Evolutionary conservation across 2,888 invertebrate genomes (phyloP).

Genomic region (Scaptomyza tumidula): DNA sequence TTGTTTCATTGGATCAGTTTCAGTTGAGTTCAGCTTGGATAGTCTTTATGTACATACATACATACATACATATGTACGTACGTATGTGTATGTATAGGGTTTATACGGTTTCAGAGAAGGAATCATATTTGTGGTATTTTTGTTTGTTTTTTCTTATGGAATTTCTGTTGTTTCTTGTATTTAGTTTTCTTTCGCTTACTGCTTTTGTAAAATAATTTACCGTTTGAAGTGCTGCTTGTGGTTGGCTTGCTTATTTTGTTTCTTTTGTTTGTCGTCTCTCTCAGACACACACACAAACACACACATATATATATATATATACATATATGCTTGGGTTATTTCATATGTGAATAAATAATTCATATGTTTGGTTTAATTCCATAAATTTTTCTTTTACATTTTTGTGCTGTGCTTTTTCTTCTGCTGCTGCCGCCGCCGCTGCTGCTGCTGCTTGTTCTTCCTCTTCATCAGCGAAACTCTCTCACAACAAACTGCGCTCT

Average conservation of each 20-base stretch:
- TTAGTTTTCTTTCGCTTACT: slow-evolving; percentile 53
- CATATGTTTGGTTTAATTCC: slow-evolving; percentile 76
- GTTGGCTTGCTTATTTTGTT: slow-evolving; percentile 33
- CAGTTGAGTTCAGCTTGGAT: slow-evolving; percentile 40
- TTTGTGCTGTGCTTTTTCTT: slow-evolving; percentile 44
- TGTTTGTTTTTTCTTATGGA: slow-evolving; percentile 29
- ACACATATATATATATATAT: slow-evolving; percentile 2
- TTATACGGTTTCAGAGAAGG: slow-evolving; percentile 35
- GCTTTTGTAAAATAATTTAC: slow-evolving; percentile 79
- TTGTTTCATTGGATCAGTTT: slow-evolving; percentile 34
- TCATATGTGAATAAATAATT: slow-evolving; percentile 63
- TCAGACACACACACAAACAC: slow-evolving; percentile 7
- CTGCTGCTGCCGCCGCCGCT: slow-evolving; percentile 5
- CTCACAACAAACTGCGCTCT: slow-evolving; percentile 20
- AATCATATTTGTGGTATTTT: slow-evolving; percentile 30
- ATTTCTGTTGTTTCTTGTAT: slow-evolving; percentile 51
- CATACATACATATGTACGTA: neutral
- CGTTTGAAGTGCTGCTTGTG: slow-evolving; percentile 74
- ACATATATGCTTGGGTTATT: slow-evolving; percentile 12
- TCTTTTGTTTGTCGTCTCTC: slow-evolving; percentile 50
- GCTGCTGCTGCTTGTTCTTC: neutral
- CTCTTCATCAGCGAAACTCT: slow-evolving; percentile 15
- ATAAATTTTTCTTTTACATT: slow-evolving; percentile 75
- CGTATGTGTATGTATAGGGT: neutral
- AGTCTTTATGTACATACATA: slow-evolving; percentile 18